These are phyloP conservation scores for Mormyrus hasselquistii DNA, from an alignment of 2,797 vertebrate genomes.

Conservation along the genomic window DNA sequence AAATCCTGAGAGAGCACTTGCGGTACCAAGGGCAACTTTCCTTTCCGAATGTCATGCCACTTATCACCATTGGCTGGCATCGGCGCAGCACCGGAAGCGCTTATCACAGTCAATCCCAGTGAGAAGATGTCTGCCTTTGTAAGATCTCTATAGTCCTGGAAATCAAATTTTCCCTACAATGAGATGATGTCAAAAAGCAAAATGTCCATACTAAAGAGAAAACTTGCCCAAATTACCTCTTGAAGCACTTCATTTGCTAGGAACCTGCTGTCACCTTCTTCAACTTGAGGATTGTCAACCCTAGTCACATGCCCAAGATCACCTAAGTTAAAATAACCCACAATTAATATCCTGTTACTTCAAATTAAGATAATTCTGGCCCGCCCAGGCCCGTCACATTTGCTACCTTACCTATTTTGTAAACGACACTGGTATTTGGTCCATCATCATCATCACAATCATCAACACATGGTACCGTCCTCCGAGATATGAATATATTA, in stretches of 20 bases:
- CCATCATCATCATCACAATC: slow-evolving; percentile 87
- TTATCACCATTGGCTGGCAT: slow-evolving; percentile 90
- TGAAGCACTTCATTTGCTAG: slow-evolving; percentile 95
- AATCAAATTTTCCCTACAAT: not conserved
- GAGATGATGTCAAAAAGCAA: not conserved
- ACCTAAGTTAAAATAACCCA: slow-evolving; percentile 54
- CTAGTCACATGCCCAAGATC: slow-evolving; percentile 95
- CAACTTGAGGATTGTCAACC: slow-evolving; percentile 89
- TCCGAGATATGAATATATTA: slow-evolving; percentile 95
- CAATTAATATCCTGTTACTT: not conserved
- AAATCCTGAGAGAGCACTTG: slow-evolving; percentile 87
- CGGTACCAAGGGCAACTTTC: slow-evolving; percentile 81
- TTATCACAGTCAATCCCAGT: slow-evolving; percentile 63
- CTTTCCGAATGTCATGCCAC: slow-evolving; percentile 91
- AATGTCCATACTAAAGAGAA: not conserved
- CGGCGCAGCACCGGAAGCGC: slow-evolving; percentile 76
- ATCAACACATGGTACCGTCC: slow-evolving; percentile 69
- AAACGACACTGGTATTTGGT: slow-evolving; percentile 72
- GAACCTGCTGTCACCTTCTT: slow-evolving; percentile 94
- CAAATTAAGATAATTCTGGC: not conserved
- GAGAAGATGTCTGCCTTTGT: slow-evolving; percentile 70
- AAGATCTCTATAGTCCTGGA: slow-evolving; percentile 63
- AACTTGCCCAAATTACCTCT: slow-evolving; percentile 66
- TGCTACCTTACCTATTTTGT: slow-evolving; percentile 82
- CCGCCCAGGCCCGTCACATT: not conserved